Evolutionary conservation across 2,888 invertebrate genomes (phyloP).

Genomic region (Coleophora deauratella): DNA sequence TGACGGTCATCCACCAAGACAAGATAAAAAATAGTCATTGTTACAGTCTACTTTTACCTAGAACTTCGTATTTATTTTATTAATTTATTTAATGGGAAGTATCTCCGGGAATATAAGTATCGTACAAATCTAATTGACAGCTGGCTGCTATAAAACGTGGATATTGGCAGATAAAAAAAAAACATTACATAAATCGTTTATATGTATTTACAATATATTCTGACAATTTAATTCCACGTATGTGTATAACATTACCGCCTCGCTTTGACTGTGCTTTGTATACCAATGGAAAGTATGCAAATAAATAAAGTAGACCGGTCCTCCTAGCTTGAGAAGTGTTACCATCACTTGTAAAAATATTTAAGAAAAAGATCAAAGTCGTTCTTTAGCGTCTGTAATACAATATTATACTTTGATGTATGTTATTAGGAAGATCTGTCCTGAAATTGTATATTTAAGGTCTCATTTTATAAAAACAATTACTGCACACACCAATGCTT

Average conservation of each 20-base stretch:
- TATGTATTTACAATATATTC: conserved; percentile 65
- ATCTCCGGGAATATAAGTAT: conserved; percentile 68
- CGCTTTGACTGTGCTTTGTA: conserved; percentile 49
- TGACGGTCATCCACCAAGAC: conserved; percentile 71
- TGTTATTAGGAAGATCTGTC: conserved; percentile 21
- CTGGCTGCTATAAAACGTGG: conserved; percentile 65
- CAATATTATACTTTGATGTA: conserved; percentile 61
- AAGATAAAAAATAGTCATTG: conserved; percentile 69
- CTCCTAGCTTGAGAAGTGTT: conserved; percentile 26
- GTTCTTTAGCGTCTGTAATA: conserved; percentile 32
- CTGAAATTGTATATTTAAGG: too few relatives aligned
- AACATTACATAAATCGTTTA: conserved; percentile 63
- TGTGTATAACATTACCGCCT: conserved; percentile 43
- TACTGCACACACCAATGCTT: too few relatives aligned
- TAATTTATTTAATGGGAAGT: conserved; percentile 40
- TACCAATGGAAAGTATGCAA: conserved; percentile 11
- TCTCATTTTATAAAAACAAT: too few relatives aligned
- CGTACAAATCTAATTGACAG: conserved; percentile 67
- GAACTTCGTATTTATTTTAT: conserved; percentile 35
- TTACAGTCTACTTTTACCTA: conserved; percentile 68
- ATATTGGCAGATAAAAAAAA: conserved; percentile 60
- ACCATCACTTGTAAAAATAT: conserved; percentile 34
- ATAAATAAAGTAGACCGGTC: conserved; percentile 4
- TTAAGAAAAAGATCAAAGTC: conserved; percentile 47
- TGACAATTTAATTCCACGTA: conserved; percentile 59